Evolutionary conservation across 1,140 invertebrate genomes (phyloP).

Genomic region (Drosophila obscura): DNA sequence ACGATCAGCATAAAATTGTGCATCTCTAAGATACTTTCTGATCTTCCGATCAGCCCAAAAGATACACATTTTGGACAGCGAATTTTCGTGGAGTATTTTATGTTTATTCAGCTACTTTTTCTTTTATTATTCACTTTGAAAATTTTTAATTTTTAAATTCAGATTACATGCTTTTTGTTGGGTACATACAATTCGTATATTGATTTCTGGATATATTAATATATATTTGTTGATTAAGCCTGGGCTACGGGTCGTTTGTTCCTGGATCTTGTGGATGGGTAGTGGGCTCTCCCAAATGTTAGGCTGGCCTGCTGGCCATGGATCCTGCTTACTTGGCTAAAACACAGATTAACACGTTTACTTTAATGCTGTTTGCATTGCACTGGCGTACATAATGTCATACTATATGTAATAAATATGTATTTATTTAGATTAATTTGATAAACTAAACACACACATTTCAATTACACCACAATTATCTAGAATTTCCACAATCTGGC

Average conservation of each 20-base stretch:
- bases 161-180: slow-evolving; percentile 74
- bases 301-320: slow-evolving; percentile 8
- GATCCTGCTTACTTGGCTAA: slow-evolving; percentile 75
- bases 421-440: slow-evolving; percentile 49
- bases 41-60: too few species aligned
- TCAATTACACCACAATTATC: slow-evolving; percentile 76
- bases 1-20: too few species aligned
- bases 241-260: slow-evolving; percentile 15
- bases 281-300: slow-evolving; percentile 28
- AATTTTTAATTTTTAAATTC: slow-evolving; percentile 79
- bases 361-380: slow-evolving; percentile 66
- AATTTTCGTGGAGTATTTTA: slow-evolving; percentile 25
- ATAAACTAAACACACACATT: slow-evolving; percentile 69
- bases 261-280: slow-evolving; percentile 15
- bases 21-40: too few species aligned
- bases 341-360: slow-evolving; percentile 81
- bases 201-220: slow-evolving; percentile 63
- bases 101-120: slow-evolving; percentile 68
- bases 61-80: neutral
- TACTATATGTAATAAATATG: slow-evolving; percentile 40
- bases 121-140: slow-evolving; percentile 80
- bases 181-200: slow-evolving; percentile 70
- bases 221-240: slow-evolving; percentile 28
- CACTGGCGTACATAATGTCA: slow-evolving; percentile 46
- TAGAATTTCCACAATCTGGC: slow-evolving; percentile 55